A percentile compares a stretch with the other conserved stretches of the same genome.
These are phyloP conservation scores for Lomographa bimaculata DNA, from an alignment of 2,888 invertebrate species.

Conservation along the genomic window DNA sequence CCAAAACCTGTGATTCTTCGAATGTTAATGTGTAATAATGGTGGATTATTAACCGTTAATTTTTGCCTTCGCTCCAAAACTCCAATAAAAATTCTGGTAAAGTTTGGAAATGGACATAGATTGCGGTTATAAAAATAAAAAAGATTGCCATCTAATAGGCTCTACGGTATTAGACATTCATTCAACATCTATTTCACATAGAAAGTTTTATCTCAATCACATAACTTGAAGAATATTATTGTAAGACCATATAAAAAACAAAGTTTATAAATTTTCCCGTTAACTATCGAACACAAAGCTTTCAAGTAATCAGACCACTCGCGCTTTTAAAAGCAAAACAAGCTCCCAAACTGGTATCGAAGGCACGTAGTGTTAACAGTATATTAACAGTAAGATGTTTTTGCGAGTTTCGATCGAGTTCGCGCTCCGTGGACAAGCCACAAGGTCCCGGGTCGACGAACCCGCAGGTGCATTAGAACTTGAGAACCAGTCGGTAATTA, in stretches of 20 bases:
- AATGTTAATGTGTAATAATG: too few species aligned
- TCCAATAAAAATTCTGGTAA: too few species aligned
- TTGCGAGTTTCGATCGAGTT: constrained; percentile 54
- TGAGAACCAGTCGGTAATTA: constrained; percentile 35
- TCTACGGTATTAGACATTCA: too few species aligned
- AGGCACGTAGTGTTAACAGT: constrained; percentile 34
- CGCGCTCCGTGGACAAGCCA: constrained; percentile 47
- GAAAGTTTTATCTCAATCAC: neutral
- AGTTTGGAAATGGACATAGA: too few species aligned
- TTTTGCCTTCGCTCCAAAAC: too few species aligned
- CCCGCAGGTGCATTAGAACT: constrained; percentile 41
- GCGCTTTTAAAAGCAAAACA: constrained; percentile 25
- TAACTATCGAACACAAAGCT: constrained; percentile 10
- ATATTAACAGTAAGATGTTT: constrained; percentile 58
- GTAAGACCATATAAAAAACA: too few species aligned
- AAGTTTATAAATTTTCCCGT: constrained; percentile 13
- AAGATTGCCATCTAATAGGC: too few species aligned
- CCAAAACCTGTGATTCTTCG: too few species aligned
- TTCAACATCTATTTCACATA: too few species aligned
- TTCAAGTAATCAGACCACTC: constrained; percentile 21
- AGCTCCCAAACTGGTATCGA: constrained; percentile 24
- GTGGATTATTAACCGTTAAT: too few species aligned
- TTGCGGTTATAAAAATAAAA: too few species aligned
- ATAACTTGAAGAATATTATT: neutral
- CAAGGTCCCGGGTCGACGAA: constrained; percentile 49